phyloP scores from a whole-genome alignment of 2,797 vertebrate species.

The Craterocephalus amniculus region DNA sequence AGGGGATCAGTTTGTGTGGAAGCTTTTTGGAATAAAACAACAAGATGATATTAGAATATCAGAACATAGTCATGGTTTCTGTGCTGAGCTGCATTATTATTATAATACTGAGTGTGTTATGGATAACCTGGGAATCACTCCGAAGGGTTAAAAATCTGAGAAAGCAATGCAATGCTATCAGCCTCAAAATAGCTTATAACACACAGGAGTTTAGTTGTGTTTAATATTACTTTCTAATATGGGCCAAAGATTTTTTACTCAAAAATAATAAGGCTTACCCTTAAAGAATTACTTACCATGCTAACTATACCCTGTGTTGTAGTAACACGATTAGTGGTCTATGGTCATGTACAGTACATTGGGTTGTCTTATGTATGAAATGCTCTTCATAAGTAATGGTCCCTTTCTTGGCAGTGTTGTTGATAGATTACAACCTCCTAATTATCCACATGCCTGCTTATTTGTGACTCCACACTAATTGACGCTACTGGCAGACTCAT shows the following conservation, averaged over 20 bases:
- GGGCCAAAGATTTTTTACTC: too few species aligned
- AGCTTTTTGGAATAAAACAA: not conserved
- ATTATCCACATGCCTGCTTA: not conserved
- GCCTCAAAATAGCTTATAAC: not conserved
- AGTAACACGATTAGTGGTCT: not conserved
- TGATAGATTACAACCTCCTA: not conserved
- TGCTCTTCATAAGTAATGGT: too few species aligned
- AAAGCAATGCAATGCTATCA: not conserved
- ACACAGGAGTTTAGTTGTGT: not conserved
- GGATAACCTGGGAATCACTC: not conserved
- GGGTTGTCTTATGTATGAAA: too few species aligned
- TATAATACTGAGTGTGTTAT: not conserved
- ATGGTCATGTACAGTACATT: too few species aligned
- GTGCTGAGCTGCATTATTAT: not conserved
- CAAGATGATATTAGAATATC: not conserved
- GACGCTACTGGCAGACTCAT: not conserved
- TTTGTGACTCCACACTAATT: not conserved
- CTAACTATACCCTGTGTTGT: not conserved
- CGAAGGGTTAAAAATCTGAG: not conserved
- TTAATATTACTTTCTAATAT: too few species aligned
- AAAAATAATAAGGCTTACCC: too few species aligned
- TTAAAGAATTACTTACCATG: too few species aligned
- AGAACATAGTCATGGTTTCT: too few species aligned
- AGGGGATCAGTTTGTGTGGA: not conserved
- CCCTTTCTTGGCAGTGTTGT: too few species aligned